Evolutionary conservation across 2,113 vertebrate species (phyloP).

Genomic region (Dicrurus megarhynchus): DNA sequence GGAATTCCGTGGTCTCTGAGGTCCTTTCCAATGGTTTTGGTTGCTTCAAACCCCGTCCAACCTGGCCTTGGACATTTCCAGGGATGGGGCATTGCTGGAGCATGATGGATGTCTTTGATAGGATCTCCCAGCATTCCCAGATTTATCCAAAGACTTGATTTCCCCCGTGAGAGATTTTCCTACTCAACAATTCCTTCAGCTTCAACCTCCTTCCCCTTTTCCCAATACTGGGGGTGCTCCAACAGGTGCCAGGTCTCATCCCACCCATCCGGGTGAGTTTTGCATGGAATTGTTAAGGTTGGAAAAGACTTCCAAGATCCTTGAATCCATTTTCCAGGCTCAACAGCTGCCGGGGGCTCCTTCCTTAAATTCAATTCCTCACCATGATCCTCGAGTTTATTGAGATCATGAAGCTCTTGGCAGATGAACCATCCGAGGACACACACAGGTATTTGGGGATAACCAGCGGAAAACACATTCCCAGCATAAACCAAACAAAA

Average conservation of each 20-base stretch:
- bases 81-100: neutral
- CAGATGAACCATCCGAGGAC: neutral
- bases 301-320: neutral
- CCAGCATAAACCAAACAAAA: neutral
- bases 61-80: neutral
- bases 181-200: neutral
- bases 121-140: neutral
- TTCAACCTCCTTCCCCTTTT: neutral
- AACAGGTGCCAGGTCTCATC: neutral
- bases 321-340: neutral
- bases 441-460: rapidly evolving
- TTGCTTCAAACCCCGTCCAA: neutral
- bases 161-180: rapidly evolving
- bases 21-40: rapidly evolving
- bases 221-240: rapidly evolving
- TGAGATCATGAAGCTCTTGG: rapidly evolving
- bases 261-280: neutral
- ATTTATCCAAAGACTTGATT: neutral
- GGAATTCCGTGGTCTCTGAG: neutral
- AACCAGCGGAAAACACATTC: neutral
- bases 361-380: neutral
- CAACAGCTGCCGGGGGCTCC: neutral
- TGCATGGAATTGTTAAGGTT: neutral
- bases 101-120: neutral
- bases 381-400: rapidly evolving